phyloP scores from a whole-genome alignment of 2,797 vertebrate species.

The Sebastes baramenuke region DNA sequence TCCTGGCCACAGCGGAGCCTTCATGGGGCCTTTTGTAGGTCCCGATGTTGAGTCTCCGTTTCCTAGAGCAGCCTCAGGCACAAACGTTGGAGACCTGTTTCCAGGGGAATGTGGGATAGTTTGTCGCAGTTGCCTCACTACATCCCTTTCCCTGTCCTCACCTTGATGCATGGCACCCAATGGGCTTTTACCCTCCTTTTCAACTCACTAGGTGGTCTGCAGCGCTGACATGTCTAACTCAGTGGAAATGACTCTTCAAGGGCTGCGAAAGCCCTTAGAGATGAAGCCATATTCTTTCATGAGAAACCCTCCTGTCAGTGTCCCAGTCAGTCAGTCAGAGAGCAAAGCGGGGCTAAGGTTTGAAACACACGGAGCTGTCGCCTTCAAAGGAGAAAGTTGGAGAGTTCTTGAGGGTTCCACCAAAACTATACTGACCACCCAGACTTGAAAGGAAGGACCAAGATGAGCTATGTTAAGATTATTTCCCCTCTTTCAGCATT shows the following conservation, averaged over 20 bases:
- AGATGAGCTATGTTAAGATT: neutral
- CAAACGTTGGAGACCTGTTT: conserved; percentile 11
- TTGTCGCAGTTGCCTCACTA: conserved; percentile 21
- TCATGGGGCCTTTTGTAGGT: conserved; percentile 7
- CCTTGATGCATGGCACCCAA: conserved; percentile 25
- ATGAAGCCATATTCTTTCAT: conserved; percentile 57
- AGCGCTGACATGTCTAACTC: conserved; percentile 57
- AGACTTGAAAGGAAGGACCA: conserved; percentile 3
- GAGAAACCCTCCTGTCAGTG: conserved; percentile 51
- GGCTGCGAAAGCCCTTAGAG: conserved; percentile 47
- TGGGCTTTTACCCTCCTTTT: conserved; percentile 60
- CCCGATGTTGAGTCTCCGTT: conserved; percentile 20
- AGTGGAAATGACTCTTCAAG: conserved; percentile 68
- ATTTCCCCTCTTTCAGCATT: neutral
- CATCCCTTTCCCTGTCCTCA: conserved; percentile 33
- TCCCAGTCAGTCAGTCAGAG: conserved; percentile 46
- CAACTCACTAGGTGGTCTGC: conserved; percentile 57
- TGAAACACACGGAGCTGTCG: conserved; percentile 37
- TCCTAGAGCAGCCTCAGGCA: conserved; percentile 20
- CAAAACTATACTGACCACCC: conserved; percentile 30
- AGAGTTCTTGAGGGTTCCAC: conserved; percentile 23
- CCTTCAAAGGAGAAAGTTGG: conserved; percentile 57
- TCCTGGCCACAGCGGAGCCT: neutral
- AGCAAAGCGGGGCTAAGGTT: conserved; percentile 27
- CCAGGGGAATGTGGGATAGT: conserved; percentile 4